These are phyloP conservation scores for Falco concolor DNA, from an alignment of 2,797 vertebrate genomes.

Conservation along the genomic window DNA sequence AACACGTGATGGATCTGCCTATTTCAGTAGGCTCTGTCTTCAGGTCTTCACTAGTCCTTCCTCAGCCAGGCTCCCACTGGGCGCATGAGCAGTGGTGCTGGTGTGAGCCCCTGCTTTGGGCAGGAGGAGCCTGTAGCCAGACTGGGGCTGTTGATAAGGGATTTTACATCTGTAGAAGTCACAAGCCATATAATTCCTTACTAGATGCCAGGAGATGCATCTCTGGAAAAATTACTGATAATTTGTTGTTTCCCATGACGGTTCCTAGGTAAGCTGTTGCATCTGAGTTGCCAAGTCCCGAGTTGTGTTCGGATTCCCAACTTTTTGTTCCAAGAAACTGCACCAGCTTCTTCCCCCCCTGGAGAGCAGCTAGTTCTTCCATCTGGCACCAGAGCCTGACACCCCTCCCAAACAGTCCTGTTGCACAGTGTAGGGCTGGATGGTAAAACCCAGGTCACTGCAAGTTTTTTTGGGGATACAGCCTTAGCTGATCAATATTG, in stretches of 20 bases:
- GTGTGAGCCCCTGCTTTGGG: background rate
- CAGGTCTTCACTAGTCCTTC: background rate
- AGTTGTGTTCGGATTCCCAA: background rate
- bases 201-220: background rate
- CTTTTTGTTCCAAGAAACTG: background rate
- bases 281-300: background rate
- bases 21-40: background rate
- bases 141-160: background rate
- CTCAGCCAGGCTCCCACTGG: background rate
- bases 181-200: background rate
- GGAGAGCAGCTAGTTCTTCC: background rate
- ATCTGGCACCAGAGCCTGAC: background rate
- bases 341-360: background rate
- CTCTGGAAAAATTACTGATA: background rate
- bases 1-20: background rate
- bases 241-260: background rate
- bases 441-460: background rate
- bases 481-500: fast-evolving
- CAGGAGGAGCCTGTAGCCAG: background rate
- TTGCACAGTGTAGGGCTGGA: background rate
- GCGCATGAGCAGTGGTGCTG: background rate
- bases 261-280: background rate
- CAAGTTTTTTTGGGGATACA: background rate
- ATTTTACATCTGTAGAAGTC: background rate
- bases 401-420: background rate